Percentiles rank a stretch among this genome's conserved stretches.
Conservation (phyloP, 2,113 vertebrate species). For the Sclerurus mexicanus region DNA sequence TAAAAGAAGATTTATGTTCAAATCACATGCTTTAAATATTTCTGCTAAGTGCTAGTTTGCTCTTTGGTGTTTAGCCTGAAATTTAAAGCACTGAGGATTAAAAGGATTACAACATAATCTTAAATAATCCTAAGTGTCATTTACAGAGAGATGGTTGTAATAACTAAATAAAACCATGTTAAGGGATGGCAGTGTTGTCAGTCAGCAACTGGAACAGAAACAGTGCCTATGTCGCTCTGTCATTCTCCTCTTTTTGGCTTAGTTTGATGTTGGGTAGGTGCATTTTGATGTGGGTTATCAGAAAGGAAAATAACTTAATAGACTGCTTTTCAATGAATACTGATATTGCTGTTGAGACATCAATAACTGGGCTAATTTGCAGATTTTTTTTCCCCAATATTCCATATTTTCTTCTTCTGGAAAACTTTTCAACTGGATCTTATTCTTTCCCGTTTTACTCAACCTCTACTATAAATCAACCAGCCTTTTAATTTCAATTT, state of each 20-base stretch:
- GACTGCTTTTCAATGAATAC: background rate
- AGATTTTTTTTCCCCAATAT: background rate
- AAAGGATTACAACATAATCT: constrained; percentile 99
- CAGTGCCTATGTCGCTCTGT: background rate
- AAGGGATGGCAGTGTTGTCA: constrained; percentile 88
- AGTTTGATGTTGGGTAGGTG: background rate
- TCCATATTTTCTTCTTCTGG: background rate
- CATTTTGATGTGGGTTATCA: background rate
- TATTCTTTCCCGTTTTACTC: background rate
- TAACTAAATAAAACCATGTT: constrained; percentile 89
- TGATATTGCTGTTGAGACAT: background rate
- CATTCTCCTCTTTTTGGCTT: background rate
- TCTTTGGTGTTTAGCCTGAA: constrained; percentile 96
- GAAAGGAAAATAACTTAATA: background rate
- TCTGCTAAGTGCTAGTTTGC: constrained; percentile 89
- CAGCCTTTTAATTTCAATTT: background rate
- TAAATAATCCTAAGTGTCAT: constrained; percentile 99
- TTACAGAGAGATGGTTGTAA: constrained; percentile 93
- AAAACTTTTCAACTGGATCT: background rate
- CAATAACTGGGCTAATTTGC: background rate
- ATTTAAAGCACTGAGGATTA: constrained; percentile 98
- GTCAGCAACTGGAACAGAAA: constrained; percentile 79
- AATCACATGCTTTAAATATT: constrained; percentile 89
- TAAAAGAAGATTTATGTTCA: constrained; percentile 81
- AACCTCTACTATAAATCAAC: background rate